Evolutionary conservation across 2,888 invertebrate species (phyloP), one percentile per base, ranked within the genome.

Genomic region (Chloroclystis v-ata): DNA sequence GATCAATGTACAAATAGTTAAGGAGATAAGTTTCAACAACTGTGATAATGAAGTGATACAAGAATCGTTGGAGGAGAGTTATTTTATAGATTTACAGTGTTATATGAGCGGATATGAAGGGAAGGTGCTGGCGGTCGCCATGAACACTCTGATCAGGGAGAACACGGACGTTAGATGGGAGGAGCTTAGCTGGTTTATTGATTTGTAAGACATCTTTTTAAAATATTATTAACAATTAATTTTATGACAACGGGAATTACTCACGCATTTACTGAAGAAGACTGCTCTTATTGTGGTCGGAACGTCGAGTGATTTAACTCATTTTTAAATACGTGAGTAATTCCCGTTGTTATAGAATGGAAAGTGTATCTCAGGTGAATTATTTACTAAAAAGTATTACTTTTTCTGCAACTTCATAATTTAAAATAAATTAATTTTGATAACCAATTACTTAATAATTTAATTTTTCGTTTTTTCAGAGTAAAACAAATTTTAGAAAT

Each of bases 181-280:
- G 8, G 92, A 93, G 69, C 81, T 94, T 52, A 90, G 91, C 47
- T 95, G 94, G 93, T 84, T 92, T 64, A 81, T 90, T 66, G 88
- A 89, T 69, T 81, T 90, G 93, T 93, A 74, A 89, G 91, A 65
- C 52, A 41, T 37, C 2, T 24, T 14, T 35, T n/a, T n/a, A n/a
- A n/a, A n/a, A n/a, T n/a, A n/a, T n/a, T n/a, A n/a, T n/a, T n/a
- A n/a, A n/a, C n/a, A n/a, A n/a, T n/a, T n/a, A n/a, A n/a, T n/a
- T n/a, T n/a, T n/a, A n/a, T n/a, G n/a, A n/a, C n/a, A n/a, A n/a
- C n/a, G n/a, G n/a, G n/a, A n/a, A n/a, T n/a, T n/a, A n/a, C n/a
- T n/a, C n/a, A n/a, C n/a, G n/a, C n/a, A n/a, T n/a, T n/a, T n/a
- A n/a, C n/a, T n/a, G n/a, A n/a, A n/a, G n/a, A n/a, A n/a, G n/a